phyloP scores from a whole-genome alignment of 1,140 invertebrate genomes.

The Lordiphosa mommai region DNA sequence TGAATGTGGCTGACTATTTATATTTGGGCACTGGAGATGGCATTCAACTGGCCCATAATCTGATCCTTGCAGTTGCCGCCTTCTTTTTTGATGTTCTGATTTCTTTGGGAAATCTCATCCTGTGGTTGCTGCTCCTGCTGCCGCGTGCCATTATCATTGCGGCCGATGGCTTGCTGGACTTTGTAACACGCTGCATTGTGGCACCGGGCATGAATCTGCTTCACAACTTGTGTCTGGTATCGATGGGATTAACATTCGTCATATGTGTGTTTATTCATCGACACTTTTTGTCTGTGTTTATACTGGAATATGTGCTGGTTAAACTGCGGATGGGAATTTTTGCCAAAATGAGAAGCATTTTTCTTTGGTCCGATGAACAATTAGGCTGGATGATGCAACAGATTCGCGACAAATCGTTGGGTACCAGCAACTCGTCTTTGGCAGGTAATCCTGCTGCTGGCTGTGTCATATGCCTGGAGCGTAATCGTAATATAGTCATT shows the following conservation, averaged over 20 bases:
- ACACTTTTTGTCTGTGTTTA: constrained; percentile 26
- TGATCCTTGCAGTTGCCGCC: neutral
- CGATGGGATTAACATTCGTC: constrained; percentile 36
- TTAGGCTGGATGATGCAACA: constrained; percentile 14
- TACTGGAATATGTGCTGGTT: constrained; percentile 9
- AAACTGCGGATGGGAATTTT: constrained; percentile 10
- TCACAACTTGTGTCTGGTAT: constrained; percentile 34
- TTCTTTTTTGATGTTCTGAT: constrained; percentile 25
- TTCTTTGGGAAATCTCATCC: constrained; percentile 17
- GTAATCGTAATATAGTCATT: constrained; percentile 39
- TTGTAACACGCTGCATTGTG: constrained; percentile 12
- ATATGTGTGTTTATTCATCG: constrained; percentile 41
- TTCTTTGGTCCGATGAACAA: constrained; percentile 19
- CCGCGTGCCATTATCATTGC: constrained; percentile 20
- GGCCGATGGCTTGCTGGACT: constrained; percentile 20
- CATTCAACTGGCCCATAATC: neutral
- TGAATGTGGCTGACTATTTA: constrained; percentile 20
- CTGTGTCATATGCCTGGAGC: constrained; percentile 53
- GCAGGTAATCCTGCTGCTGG: neutral
- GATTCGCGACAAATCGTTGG: neutral
- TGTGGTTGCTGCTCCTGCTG: constrained; percentile 39
- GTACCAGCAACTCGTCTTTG: neutral
- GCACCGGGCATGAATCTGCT: constrained; percentile 20
- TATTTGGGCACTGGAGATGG: constrained; percentile 20
- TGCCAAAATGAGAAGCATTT: constrained; percentile 7